phyloP scores from a whole-genome alignment of 2,113 vertebrate genomes.

The Cebidichthys violaceus region DNA sequence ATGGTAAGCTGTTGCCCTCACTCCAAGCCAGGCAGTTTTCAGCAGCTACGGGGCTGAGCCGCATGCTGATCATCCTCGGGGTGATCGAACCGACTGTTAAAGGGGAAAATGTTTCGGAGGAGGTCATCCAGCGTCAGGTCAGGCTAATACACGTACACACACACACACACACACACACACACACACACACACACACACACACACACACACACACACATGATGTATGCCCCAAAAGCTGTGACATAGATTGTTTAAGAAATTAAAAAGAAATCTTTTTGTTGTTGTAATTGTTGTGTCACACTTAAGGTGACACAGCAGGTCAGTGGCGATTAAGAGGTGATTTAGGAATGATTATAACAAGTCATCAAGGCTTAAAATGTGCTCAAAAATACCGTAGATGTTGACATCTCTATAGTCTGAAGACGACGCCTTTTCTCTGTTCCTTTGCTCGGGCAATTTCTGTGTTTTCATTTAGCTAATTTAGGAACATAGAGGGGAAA shows the following conservation, averaged over 20 bases:
- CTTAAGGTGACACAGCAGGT: neutral
- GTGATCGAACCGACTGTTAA: conserved; percentile 77
- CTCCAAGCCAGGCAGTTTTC: conserved; percentile 85
- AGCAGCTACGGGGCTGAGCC: conserved; percentile 84
- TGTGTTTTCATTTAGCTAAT: neutral
- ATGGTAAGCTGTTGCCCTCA: conserved; percentile 80
- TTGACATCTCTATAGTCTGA: neutral
- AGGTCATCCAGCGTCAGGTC: conserved; percentile 84
- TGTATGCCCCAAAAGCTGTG: neutral
- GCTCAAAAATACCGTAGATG: neutral
- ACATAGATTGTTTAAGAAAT: neutral
- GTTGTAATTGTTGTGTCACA: neutral
- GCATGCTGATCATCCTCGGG: conserved; percentile 84
- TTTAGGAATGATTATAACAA: conserved; percentile 2
- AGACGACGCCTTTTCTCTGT: neutral
- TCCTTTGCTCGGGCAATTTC: neutral
- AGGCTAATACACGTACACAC: conserved; percentile 41
- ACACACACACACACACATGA: too few species aligned
- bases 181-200: neutral
- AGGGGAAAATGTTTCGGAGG: conserved; percentile 77
- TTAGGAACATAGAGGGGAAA: neutral
- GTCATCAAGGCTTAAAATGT: neutral
- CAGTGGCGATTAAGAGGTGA: neutral
- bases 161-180: conserved; percentile 6
- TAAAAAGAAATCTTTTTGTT: neutral